phyloP scores from a whole-genome alignment of 1,140 invertebrate genomes.

The Drosophila leontia region DNA sequence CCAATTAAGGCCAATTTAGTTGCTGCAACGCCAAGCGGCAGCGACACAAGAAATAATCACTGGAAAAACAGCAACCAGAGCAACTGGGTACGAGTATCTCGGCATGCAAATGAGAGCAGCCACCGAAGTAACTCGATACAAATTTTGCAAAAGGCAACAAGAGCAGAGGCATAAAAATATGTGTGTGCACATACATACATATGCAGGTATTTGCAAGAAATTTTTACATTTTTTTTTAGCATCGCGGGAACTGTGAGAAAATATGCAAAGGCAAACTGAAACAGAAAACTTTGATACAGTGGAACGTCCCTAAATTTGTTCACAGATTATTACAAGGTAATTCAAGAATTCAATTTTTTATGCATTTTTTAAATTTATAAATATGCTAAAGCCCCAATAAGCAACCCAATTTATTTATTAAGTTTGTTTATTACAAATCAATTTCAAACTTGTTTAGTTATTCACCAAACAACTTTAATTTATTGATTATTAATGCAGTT shows the following conservation, averaged over 20 bases:
- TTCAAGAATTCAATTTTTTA: background rate
- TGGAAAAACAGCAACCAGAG: constrained; percentile 57
- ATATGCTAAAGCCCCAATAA: no score
- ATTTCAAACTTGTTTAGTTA: background rate
- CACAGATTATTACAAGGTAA: background rate
- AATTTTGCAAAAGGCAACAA: constrained; percentile 42
- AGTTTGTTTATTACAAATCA: no score
- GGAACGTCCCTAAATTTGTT: background rate
- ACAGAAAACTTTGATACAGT: constrained; percentile 37
- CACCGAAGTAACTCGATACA: constrained; percentile 77
- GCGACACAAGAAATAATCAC: constrained; percentile 78
- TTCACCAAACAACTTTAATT: background rate
- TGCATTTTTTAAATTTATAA: background rate
- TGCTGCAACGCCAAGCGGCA: constrained; percentile 71
- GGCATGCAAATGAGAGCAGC: constrained; percentile 78
- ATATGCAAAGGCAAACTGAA: constrained; percentile 47
- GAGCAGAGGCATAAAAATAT: constrained; percentile 31
- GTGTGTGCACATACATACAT: constrained; percentile 11
- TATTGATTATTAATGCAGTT: background rate
- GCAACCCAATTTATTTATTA: no score
- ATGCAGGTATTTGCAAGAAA: constrained; percentile 53
- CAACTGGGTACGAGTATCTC: constrained; percentile 42
- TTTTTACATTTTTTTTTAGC: constrained; percentile 42
- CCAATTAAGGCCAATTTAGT: constrained; percentile 83
- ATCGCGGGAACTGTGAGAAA: constrained; percentile 51